Evolutionary conservation across 1,140 invertebrate genomes (phyloP), one percentile per base, ranked within the genome.

Genomic region (Drosophila trapezifrons): DNA sequence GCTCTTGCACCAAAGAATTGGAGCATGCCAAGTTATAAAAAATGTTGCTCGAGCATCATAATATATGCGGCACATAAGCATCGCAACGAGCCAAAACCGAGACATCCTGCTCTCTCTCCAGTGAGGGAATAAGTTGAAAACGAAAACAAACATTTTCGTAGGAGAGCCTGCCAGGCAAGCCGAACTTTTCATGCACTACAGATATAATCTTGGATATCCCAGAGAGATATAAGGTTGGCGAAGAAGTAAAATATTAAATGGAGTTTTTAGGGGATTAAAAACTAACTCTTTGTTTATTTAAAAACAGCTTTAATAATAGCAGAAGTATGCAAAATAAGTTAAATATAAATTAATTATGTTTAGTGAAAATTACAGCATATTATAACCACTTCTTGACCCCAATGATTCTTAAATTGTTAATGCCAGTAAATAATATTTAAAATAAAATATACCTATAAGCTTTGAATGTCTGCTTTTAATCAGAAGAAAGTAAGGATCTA

Each of bases 1-100:
- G 62, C 73, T 79, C 78, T 81, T 81, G 78, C 78, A 64, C 67
- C 73, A 74, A 72, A 79, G 84, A 87, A 89, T 80, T 89, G 74
- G 84, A 89, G 84, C 84, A 89, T 85, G 85, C 77, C 84, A 78
- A 89, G 84, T 77, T 89, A 77, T 89, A 90, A 84, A 89, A 89
- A 89, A 80, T 87, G 63, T 69, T 78, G 54, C 84, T 89, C 72
- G 60, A 83, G 83, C 84, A 73, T 76, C 66, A 78, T 87, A 86
- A 83, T 86, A 76, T 86, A 86, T 86, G 83, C 78, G 52, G 78
- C 78, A 87, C 83, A 86, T 82, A 86, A 86, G 83, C 83, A 87
- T 70, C 70, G 38, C 67, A 80, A 70, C 60, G 72, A 59, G 72
- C 63, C 67, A 77, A 78, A 78, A 78, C 43, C 49, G 40, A 71